phyloP scores from a whole-genome alignment of 2,113 vertebrate species.

The Eira barbara region DNA sequence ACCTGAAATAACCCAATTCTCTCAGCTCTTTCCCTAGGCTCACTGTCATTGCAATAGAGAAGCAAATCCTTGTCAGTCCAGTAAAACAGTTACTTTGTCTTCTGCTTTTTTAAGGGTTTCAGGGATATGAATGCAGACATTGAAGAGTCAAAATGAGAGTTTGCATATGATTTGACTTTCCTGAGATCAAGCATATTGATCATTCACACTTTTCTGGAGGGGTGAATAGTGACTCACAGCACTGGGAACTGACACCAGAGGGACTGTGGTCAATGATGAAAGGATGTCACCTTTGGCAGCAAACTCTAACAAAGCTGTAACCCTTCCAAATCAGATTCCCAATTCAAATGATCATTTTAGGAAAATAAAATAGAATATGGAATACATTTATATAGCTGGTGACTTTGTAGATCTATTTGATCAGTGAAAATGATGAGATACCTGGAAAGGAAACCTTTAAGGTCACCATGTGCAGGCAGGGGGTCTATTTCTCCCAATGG shows the following conservation, averaged over 20 bases:
- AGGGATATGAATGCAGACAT: neutral
- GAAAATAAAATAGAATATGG: neutral
- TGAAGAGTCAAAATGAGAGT: neutral
- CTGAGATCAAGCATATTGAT: neutral
- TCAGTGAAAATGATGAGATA: neutral
- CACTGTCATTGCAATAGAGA: neutral
- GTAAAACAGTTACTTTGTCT: neutral
- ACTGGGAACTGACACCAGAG: neutral
- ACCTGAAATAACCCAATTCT: conserved; percentile 45
- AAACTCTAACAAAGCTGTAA: neutral
- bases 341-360: neutral
- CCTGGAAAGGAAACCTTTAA: neutral
- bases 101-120: neutral
- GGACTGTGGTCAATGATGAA: neutral
- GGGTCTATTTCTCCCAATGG: neutral
- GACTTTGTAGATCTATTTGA: neutral
- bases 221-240: neutral
- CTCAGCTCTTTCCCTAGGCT: neutral
- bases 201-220: neutral
- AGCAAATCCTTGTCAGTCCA: neutral
- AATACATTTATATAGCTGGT: neutral
- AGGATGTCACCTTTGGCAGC: neutral
- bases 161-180: neutral
- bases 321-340: neutral
- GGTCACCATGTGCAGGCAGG: neutral